A percentile compares a stretch with the other conserved stretches of the same genome.
These are phyloP conservation scores for Danaus chrysippus DNA, from an alignment of 2,888 invertebrate species.

Conservation along the genomic window DNA sequence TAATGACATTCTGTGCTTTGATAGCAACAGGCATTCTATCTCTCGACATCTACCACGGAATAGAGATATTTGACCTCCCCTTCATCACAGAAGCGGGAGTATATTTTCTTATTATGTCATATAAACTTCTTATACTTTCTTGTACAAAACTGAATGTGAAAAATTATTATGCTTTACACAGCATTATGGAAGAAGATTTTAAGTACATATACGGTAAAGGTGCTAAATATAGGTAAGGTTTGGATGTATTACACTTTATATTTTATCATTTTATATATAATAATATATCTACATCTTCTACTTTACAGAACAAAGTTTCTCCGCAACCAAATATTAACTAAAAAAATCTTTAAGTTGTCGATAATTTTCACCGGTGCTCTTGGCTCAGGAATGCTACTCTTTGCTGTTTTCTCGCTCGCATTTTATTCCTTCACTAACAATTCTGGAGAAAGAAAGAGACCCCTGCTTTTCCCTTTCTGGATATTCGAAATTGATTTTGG, in stretches of 20 bases:
- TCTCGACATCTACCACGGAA: constrained; percentile 37
- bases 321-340: constrained; percentile 45
- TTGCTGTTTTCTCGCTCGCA: constrained; percentile 35
- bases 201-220: constrained; percentile 45
- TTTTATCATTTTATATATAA: background rate
- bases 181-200: constrained; percentile 47
- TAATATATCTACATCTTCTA: constrained; percentile 2
- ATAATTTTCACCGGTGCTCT: constrained; percentile 37
- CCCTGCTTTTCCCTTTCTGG: constrained; percentile 54
- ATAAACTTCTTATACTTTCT: constrained; percentile 44
- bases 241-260: background rate
- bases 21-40: constrained; percentile 26
- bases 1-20: constrained; percentile 28
- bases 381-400: constrained; percentile 35
- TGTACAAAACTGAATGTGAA: constrained; percentile 41
- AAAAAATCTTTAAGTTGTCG: constrained; percentile 43
- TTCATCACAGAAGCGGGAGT: constrained; percentile 47
- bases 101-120: constrained; percentile 45
- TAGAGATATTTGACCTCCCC: constrained; percentile 39
- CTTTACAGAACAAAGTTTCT: constrained; percentile 48
- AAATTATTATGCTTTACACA: constrained; percentile 43
- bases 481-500: constrained; percentile 43
- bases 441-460: constrained; percentile 37
- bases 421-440: constrained; percentile 38
- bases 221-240: constrained; percentile 44